Evolutionary conservation across 2,888 invertebrate genomes (phyloP).

Genomic region (Schizotus pectinicornis): DNA sequence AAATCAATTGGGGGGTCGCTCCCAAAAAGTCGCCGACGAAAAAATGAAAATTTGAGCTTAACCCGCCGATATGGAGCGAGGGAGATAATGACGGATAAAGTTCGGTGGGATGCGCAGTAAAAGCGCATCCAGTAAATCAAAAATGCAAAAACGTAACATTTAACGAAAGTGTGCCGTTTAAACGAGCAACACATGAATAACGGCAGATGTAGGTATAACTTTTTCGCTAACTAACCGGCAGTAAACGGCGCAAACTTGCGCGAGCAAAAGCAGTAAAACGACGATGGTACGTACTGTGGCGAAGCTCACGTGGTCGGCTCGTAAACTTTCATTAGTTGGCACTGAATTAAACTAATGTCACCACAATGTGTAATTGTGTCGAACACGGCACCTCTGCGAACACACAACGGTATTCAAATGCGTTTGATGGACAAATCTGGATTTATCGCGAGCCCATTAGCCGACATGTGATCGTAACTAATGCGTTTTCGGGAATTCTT

Average conservation of each 20-base stretch:
- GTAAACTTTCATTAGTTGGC: constrained; percentile 59
- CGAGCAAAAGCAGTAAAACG: constrained; percentile 42
- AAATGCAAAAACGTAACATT: constrained; percentile 23
- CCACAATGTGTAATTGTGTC: constrained; percentile 58
- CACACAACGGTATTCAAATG: constrained; percentile 52
- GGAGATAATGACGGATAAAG: too few species aligned
- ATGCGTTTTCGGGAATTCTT: constrained; percentile 37
- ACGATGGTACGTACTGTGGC: constrained; percentile 30
- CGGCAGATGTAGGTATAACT: constrained; percentile 30
- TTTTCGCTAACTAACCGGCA: constrained; percentile 44
- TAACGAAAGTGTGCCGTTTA: constrained; percentile 29
- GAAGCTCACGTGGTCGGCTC: constrained; percentile 50
- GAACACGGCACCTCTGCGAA: constrained; percentile 50
- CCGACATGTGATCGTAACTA: constrained; percentile 55
- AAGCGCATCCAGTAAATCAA: constrained; percentile 14
- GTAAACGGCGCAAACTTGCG: constrained; percentile 38
- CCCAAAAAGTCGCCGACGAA: too few species aligned
- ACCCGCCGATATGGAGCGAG: too few species aligned
- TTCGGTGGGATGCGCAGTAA: too few species aligned
- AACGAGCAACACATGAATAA: constrained; percentile 32
- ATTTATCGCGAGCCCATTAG: constrained; percentile 55
- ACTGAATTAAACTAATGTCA: constrained; percentile 59
- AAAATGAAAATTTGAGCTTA: too few species aligned
- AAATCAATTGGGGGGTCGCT: too few species aligned
- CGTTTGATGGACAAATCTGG: constrained; percentile 58